Percentiles rank a stretch among this genome's conserved stretches.
These are phyloP conservation scores for Myioborus miniatus DNA, from an alignment of 2,797 vertebrate species.

Conservation along the genomic window DNA sequence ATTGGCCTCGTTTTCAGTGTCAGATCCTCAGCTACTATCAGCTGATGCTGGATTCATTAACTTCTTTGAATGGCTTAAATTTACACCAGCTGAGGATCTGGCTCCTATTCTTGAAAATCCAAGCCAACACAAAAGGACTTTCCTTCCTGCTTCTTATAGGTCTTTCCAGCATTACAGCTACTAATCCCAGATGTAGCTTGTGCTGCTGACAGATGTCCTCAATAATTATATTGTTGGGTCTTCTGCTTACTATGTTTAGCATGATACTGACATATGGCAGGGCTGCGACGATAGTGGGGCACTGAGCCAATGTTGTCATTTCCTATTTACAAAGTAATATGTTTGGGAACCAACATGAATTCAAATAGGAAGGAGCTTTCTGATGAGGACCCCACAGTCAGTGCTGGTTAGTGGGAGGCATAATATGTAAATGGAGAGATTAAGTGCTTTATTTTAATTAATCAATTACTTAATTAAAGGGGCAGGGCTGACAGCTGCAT, in stretches of 20 bases:
- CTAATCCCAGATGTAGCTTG: slow-evolving; percentile 71
- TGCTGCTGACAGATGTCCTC: slow-evolving; percentile 72
- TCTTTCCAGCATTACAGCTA: slow-evolving; percentile 60
- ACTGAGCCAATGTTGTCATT: slow-evolving; percentile 70
- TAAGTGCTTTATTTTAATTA: slow-evolving; percentile 73
- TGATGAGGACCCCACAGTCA: slow-evolving; percentile 21
- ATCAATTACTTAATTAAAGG: slow-evolving; percentile 70
- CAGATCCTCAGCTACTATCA: not conserved
- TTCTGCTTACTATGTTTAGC: slow-evolving; percentile 66
- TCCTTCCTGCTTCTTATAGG: slow-evolving; percentile 38
- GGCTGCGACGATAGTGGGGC: slow-evolving; percentile 27
- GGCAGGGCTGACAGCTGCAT: slow-evolving; percentile 64
- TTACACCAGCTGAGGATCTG: slow-evolving; percentile 45
- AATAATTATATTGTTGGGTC: slow-evolving; percentile 74
- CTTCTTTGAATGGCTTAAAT: slow-evolving; percentile 28
- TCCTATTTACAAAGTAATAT: slow-evolving; percentile 71
- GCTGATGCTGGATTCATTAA: not conserved
- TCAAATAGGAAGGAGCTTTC: slow-evolving; percentile 54
- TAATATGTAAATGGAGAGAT: slow-evolving; percentile 66
- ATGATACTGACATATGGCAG: slow-evolving; percentile 70
- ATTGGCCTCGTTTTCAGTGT: not conserved
- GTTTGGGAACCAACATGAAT: slow-evolving; percentile 58
- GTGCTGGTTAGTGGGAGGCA: slow-evolving; percentile 20
- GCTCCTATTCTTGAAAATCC: slow-evolving; percentile 40
- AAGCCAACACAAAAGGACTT: slow-evolving; percentile 48